Conservation (phyloP, 2,113 vertebrate genomes). For the Corythoichthys haematopterus region DNA sequence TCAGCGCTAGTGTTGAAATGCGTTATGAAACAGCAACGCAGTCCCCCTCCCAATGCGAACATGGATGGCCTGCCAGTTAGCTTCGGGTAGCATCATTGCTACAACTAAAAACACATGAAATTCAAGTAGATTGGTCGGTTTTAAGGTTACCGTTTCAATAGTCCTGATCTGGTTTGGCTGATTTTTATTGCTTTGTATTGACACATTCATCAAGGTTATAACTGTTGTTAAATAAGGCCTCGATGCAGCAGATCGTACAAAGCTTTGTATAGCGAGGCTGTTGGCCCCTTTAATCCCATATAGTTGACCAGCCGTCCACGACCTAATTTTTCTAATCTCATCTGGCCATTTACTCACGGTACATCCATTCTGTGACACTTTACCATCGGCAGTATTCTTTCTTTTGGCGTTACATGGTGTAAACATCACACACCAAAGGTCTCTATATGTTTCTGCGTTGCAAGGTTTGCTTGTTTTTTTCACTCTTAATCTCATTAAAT, state of each 20-base stretch:
- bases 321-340: constrained; percentile 72
- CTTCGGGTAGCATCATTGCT: constrained; percentile 8
- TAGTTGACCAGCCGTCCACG: constrained; percentile 63
- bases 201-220: background rate
- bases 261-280: constrained; percentile 4
- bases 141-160: background rate
- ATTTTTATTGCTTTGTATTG: background rate
- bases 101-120: background rate
- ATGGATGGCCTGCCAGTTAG: constrained; percentile 42
- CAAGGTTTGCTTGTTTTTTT: background rate
- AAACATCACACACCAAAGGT: background rate
- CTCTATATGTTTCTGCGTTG: background rate
- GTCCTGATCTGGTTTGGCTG: background rate
- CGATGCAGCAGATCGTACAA: background rate
- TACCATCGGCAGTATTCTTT: background rate
- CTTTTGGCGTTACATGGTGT: background rate
- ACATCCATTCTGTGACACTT: background rate
- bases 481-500: background rate
- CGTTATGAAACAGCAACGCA: constrained; percentile 64
- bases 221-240: background rate
- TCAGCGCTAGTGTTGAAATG: constrained; percentile 29
- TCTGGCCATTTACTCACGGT: constrained; percentile 36
- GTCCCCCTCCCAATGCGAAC: constrained; percentile 56
- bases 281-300: constrained; percentile 61
- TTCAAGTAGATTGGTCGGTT: background rate